phyloP scores from a whole-genome alignment of 1,140 invertebrate species.

The Ptiloglossa arizonensis region DNA sequence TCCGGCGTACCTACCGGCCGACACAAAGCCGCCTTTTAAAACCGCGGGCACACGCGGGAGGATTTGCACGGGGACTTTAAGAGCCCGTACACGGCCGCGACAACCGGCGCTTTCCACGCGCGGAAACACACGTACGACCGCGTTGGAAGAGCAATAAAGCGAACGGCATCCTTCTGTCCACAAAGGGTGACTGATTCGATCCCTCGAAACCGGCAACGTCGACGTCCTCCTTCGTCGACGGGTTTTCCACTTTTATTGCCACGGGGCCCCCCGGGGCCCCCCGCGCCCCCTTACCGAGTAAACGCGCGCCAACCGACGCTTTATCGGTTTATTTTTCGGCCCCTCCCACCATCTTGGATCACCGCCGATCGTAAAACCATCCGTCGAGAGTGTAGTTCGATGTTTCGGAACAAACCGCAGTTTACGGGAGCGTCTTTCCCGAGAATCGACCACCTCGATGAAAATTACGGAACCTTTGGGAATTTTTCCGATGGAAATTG shows the following conservation, averaged over 20 bases:
- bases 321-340: slow-evolving; percentile 69
- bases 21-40: slow-evolving; percentile 58
- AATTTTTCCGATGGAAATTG: no score
- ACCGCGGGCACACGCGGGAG: neutral
- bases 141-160: slow-evolving; percentile 57
- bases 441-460: no score
- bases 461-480: no score
- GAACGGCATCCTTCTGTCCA: slow-evolving; percentile 58
- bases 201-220: slow-evolving; percentile 52
- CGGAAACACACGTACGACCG: neutral
- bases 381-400: slow-evolving; percentile 29
- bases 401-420: slow-evolving; percentile 59
- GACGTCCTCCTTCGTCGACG: slow-evolving; percentile 21
- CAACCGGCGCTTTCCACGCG: slow-evolving; percentile 34
- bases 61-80: slow-evolving; percentile 49
- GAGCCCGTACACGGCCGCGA: slow-evolving; percentile 37
- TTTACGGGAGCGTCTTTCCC: slow-evolving; percentile 42
- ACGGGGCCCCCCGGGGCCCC: neutral
- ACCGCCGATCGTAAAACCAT: slow-evolving; percentile 43
- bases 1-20: neutral
- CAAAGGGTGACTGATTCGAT: slow-evolving; percentile 62
- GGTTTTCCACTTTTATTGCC: slow-evolving; percentile 63
- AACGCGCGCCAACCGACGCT: slow-evolving; percentile 64
- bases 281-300: slow-evolving; percentile 51
- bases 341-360: slow-evolving; percentile 12